Conservation (phyloP, 2,113 vertebrate genomes). For the Donacobius atricapilla region DNA sequence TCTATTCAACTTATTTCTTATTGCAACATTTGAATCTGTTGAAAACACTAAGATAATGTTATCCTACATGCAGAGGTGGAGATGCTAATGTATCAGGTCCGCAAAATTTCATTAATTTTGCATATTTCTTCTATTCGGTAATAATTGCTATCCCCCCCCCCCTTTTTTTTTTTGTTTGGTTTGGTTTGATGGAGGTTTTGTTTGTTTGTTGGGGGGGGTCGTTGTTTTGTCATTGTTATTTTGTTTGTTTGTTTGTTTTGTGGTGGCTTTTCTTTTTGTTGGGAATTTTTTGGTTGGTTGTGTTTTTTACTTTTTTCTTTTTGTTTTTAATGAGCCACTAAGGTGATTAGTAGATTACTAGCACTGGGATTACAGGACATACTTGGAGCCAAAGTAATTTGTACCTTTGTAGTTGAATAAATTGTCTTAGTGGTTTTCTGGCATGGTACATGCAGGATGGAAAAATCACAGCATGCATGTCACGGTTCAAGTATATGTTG, state of each 20-base stretch:
- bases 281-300: not conserved
- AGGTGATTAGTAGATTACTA: not conserved
- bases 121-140: not conserved
- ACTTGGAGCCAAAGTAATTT: not conserved
- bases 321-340: not conserved
- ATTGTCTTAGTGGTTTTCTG: not conserved
- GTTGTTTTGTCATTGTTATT: not conserved
- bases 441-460: not conserved
- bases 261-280: too few species aligned
- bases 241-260: not conserved
- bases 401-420: not conserved
- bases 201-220: too few species aligned
- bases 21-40: not conserved
- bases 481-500: not conserved
- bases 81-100: not conserved
- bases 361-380: not conserved
- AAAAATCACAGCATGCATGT: not conserved
- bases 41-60: not conserved
- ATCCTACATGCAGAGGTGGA: not conserved
- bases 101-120: not conserved
- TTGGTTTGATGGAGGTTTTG: not conserved
- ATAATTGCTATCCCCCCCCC: not conserved
- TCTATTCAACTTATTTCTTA: not conserved
- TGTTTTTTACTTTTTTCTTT: not conserved
- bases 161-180: too few species aligned